A percentile compares a stretch with the other conserved stretches of the same genome.
These are phyloP conservation scores for Ispidina picta DNA, from an alignment of 2,797 vertebrate species.

Conservation along the genomic window DNA sequence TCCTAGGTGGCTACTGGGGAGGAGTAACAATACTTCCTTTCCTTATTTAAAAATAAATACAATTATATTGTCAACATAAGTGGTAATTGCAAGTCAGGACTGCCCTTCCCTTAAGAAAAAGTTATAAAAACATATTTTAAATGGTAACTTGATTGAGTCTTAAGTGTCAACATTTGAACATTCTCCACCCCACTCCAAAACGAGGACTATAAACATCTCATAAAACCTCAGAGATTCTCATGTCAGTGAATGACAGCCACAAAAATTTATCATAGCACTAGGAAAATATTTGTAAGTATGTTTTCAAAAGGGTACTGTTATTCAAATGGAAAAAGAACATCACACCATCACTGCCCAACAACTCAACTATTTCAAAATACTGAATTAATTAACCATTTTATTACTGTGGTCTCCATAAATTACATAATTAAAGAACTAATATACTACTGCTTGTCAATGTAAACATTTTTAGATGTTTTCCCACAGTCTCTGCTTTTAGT, in stretches of 20 bases:
- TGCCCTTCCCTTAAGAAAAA: not conserved
- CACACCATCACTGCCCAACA: not conserved
- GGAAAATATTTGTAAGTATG: constrained; percentile 47
- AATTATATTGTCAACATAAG: not conserved
- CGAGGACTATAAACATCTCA: not conserved
- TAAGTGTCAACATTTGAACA: not conserved
- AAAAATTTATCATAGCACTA: constrained; percentile 29
- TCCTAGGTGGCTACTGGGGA: not conserved
- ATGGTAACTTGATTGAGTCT: not conserved
- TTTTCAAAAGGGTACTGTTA: constrained; percentile 40
- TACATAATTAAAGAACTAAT: not conserved
- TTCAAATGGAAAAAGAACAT: constrained; percentile 15
- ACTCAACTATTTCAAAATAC: not conserved
- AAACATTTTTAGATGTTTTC: not conserved
- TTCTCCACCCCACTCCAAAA: not conserved
- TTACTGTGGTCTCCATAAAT: not conserved
- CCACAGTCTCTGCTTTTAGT: not conserved
- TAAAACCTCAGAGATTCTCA: constrained; percentile 1
- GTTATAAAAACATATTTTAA: not conserved
- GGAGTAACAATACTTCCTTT: not conserved
- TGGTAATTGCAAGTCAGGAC: not conserved
- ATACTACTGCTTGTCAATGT: not conserved
- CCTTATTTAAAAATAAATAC: not conserved
- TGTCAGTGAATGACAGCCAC: constrained; percentile 20
- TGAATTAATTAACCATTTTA: not conserved